Base-by-base conservation (phyloP, 2,797 vertebrate species). In the Periparus ater region DNA sequence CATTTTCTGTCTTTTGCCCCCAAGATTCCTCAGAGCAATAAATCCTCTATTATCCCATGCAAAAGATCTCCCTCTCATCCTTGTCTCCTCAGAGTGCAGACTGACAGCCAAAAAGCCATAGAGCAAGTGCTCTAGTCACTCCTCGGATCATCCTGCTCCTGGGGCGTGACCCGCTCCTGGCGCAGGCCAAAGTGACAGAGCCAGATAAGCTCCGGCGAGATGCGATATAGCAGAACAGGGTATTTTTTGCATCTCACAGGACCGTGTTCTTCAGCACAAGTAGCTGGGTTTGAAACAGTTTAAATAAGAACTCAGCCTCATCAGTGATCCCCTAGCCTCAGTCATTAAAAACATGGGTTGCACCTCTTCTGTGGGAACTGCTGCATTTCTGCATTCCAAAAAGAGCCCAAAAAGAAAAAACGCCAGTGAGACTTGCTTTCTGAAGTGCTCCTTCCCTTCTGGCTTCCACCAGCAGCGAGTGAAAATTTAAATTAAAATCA, bases 401-500 rank as follows among this genome's bases (percentile, higher is more conserved):
- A 62, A 12, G 16, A 96, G 53, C 67, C 89, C 74, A 40, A 32
- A 27, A 87, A 53, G 47, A 72, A 65, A 89, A 62, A 88, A 58
- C 42, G 19, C 79, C 48, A 72, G 71, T 16, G 45, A 76, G 82
- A 42, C 54, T 93, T 85, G 92, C 90, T 85, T 89, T 93, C 63
- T 85, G 80, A 94, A 96, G 84, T 38, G 54, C 67, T 94, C n/a
- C 94, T 90, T 95, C 80, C 95, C 93, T 94, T 94, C 95, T 95
- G 94, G 93, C 91, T 96, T 84, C 78, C 74, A 90, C 95, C 68
- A 88, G 55, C 90, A 96, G 93, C 57, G 21, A 90, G 70, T 77
- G 80, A 96, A 93, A 95, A 96, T 93, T 94, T 67, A 95, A 89
- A 96, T 96, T 93, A 88, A 95, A 95, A 93, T 93, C 76, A 19